phyloP scores from a whole-genome alignment of 2,113 vertebrate genomes.

The Camelus dromedarius region DNA sequence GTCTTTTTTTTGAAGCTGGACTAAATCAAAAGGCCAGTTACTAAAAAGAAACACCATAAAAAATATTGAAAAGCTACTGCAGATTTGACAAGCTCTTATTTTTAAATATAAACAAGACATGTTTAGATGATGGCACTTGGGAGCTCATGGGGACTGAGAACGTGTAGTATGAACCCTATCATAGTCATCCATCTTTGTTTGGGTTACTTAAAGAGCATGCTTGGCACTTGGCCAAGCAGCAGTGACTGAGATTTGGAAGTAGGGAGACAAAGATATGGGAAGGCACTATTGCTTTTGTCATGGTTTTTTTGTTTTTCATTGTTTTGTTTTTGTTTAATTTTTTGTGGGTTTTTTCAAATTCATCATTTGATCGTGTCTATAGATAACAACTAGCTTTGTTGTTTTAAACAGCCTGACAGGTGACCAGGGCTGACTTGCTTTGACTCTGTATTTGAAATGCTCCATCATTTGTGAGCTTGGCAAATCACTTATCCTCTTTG shows the following conservation, averaged over 20 bases:
- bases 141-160: neutral
- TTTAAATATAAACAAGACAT: neutral
- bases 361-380: neutral
- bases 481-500: constrained; percentile 51
- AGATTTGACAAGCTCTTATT: neutral
- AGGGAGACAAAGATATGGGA: neutral
- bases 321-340: neutral
- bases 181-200: neutral
- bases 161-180: neutral
- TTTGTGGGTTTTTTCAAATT: neutral
- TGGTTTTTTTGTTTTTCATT: no score
- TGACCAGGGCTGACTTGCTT: neutral
- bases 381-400: constrained; percentile 33
- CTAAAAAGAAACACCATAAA: neutral
- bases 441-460: constrained; percentile 46
- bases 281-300: neutral
- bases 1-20: constrained; percentile 47
- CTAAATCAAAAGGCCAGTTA: constrained; percentile 56
- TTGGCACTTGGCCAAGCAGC: neutral
- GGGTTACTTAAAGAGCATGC: neutral
- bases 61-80: constrained; percentile 11
- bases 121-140: neutral
- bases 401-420: constrained; percentile 9
- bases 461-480: constrained; percentile 26
- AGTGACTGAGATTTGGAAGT: neutral